Conservation (phyloP, 1,140 invertebrate genomes). For the Zaprionus taronus region DNA sequence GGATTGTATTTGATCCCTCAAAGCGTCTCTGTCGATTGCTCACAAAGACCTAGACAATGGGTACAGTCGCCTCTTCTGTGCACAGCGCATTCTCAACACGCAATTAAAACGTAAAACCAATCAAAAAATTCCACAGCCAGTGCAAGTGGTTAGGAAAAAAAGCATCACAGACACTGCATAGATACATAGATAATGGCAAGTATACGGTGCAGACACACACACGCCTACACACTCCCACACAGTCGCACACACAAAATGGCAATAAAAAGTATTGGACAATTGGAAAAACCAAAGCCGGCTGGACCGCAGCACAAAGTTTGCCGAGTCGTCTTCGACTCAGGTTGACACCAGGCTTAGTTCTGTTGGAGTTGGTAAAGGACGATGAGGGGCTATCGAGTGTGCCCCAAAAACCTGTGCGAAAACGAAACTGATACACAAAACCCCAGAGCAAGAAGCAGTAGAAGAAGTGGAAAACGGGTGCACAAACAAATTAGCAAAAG, state of each 20-base stretch:
- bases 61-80: slow-evolving; percentile 56
- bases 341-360: slow-evolving; percentile 60
- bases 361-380: not conserved
- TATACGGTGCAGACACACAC: not conserved
- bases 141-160: slow-evolving; percentile 35
- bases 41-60: slow-evolving; percentile 68
- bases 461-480: slow-evolving; percentile 38
- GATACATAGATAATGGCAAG: slow-evolving; percentile 63
- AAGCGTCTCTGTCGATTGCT: slow-evolving; percentile 32
- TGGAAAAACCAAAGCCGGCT: slow-evolving; percentile 56
- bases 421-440: slow-evolving; percentile 52
- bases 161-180: not conserved
- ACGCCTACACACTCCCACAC: not conserved
- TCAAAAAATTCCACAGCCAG: slow-evolving; percentile 75
- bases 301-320: slow-evolving; percentile 53
- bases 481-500: slow-evolving; percentile 81
- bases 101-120: slow-evolving; percentile 79
- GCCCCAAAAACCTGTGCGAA: slow-evolving; percentile 52
- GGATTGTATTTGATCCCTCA: slow-evolving; percentile 49
- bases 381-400: not conserved
- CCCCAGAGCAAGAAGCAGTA: slow-evolving; percentile 18
- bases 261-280: slow-evolving; percentile 52
- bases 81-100: slow-evolving; percentile 38
- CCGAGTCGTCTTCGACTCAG: slow-evolving; percentile 46
- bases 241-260: slow-evolving; percentile 22